Conservation (phyloP, 2,888 invertebrate species). For the Vanessa cardui region DNA sequence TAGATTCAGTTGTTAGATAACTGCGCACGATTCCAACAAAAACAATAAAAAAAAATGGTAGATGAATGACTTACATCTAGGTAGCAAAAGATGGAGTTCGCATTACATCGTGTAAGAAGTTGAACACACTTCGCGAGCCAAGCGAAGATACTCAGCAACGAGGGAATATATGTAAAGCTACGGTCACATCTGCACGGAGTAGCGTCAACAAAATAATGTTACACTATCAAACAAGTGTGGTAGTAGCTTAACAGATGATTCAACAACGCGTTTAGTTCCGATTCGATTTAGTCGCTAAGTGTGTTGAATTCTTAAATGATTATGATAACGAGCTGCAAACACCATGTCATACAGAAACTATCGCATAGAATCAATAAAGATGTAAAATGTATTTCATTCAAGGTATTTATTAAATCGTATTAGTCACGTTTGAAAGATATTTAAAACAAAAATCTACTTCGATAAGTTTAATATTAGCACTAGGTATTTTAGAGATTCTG, state of each 20-base stretch:
- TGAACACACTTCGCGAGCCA: no score
- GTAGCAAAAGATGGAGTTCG: background rate
- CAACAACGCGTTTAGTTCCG: no score
- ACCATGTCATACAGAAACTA: background rate
- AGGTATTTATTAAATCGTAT: background rate
- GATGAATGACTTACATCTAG: constrained; percentile 54
- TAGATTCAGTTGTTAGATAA: constrained; percentile 11
- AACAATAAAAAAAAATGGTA: constrained; percentile 54
- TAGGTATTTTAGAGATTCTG: background rate
- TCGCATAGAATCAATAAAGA: background rate
- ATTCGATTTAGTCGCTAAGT: no score
- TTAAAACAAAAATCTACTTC: no score
- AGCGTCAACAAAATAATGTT: no score
- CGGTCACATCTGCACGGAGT: background rate
- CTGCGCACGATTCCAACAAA: constrained; percentile 52
- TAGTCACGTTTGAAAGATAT: no score
- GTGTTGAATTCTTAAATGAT: background rate
- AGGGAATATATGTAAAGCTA: background rate
- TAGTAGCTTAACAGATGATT: no score
- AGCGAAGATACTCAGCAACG: background rate
- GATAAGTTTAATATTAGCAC: no score
- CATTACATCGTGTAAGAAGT: background rate
- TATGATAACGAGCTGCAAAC: background rate
- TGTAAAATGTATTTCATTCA: background rate
- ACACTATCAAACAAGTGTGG: background rate